Conservation (phyloP, 2,113 vertebrate species). For the Campylorhamphus procurvoides region DNA sequence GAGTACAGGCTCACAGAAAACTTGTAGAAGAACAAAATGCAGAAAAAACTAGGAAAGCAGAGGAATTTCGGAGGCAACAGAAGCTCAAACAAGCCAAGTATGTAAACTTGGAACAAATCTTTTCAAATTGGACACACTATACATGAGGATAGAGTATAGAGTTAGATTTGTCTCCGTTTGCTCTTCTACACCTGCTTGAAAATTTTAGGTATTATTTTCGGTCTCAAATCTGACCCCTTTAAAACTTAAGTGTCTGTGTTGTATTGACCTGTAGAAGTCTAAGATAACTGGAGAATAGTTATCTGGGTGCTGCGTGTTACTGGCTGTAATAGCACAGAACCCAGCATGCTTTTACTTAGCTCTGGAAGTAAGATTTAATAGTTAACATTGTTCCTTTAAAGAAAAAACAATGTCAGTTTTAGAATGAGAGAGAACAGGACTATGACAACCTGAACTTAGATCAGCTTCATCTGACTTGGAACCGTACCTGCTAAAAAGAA, state of each 20-base stretch:
- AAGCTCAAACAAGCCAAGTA: conserved; percentile 91
- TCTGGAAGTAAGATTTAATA: not conserved
- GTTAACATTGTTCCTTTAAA: not conserved
- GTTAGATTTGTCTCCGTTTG: not conserved
- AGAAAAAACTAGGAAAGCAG: conserved; percentile 86
- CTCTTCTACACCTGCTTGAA: not conserved
- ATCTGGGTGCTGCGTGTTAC: not conserved
- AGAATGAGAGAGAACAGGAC: not conserved
- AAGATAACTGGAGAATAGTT: not conserved
- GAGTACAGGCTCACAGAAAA: conserved; percentile 92
- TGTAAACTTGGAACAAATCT: not conserved
- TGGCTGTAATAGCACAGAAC: not conserved
- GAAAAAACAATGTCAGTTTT: not conserved
- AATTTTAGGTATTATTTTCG: not conserved
- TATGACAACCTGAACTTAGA: not conserved
- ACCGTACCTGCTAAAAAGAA: not conserved
- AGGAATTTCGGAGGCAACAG: conserved; percentile 88
- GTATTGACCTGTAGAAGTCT: not conserved
- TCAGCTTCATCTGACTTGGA: not conserved
- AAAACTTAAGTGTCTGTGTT: not conserved
- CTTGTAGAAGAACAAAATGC: conserved; percentile 85
- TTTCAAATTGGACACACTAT: not conserved
- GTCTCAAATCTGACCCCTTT: not conserved
- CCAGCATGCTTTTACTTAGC: not conserved
- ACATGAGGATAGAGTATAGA: accelerated